A percentile compares a stretch with the other conserved stretches of the same genome.
Conservation (phyloP, 2,113 vertebrate genomes). For the Aptenodytes forsteri region DNA sequence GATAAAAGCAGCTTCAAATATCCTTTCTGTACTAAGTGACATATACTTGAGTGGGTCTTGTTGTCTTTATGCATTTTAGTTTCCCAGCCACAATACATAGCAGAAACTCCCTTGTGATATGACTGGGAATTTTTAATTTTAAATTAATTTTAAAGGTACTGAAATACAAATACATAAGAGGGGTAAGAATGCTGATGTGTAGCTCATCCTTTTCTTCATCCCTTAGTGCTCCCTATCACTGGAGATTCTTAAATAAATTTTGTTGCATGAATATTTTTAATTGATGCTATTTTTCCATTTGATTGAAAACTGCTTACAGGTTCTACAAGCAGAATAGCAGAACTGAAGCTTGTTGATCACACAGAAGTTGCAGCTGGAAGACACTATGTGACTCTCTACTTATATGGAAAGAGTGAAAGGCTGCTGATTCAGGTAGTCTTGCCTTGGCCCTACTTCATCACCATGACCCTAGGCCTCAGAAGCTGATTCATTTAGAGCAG, state of each 20-base stretch:
- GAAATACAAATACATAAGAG: not conserved
- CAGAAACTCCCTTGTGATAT: not conserved
- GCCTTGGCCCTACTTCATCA: not conserved
- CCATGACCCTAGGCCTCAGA: not conserved
- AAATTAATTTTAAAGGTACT: not conserved
- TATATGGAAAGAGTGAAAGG: not conserved
- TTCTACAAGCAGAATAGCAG: not conserved
- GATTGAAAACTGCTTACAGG: not conserved
- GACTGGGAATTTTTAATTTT: not conserved
- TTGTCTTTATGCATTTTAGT: not conserved
- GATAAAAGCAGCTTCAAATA: slow-evolving; percentile 8
- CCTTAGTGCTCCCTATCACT: not conserved
- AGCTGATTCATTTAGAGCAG: not conserved
- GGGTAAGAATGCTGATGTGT: not conserved
- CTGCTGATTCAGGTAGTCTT: not conserved
- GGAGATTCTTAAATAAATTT: not conserved
- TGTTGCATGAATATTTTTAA: not conserved
- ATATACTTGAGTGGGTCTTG: not conserved
- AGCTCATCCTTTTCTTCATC: not conserved
- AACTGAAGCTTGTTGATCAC: not conserved
- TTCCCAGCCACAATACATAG: not conserved
- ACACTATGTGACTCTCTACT: not conserved
- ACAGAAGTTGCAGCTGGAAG: not conserved
- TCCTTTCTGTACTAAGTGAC: not conserved
- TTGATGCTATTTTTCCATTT: not conserved